Evolutionary conservation across 2,888 invertebrate genomes (phyloP).

Genomic region (Hirtodrosophila confusa): DNA sequence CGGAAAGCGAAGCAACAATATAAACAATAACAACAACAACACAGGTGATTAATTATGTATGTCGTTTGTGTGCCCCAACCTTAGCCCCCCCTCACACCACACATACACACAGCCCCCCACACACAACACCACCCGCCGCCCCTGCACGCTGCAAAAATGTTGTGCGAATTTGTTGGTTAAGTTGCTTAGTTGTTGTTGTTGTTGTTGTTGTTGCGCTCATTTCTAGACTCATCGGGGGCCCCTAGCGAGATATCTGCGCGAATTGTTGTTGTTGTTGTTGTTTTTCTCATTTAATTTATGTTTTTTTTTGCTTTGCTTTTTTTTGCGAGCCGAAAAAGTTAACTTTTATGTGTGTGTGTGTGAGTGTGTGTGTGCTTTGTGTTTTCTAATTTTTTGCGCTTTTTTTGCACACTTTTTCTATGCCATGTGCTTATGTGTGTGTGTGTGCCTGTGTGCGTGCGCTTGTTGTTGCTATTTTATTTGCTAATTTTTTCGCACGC

Average conservation of each 20-base stretch:
- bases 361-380: slow-evolving; percentile 52
- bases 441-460: slow-evolving; percentile 28
- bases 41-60: slow-evolving; percentile 57
- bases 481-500: slow-evolving; percentile 67
- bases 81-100: no score
- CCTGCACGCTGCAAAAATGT: slow-evolving; percentile 34
- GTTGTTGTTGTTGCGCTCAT: slow-evolving; percentile 49
- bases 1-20: slow-evolving; percentile 4
- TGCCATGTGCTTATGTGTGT: slow-evolving; percentile 52
- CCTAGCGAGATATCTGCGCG: slow-evolving; percentile 58
- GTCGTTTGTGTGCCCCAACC: slow-evolving; percentile 43
- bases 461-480: slow-evolving; percentile 52
- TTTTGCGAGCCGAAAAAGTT: slow-evolving; percentile 60
- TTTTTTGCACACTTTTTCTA: slow-evolving; percentile 62
- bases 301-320: slow-evolving; percentile 38
- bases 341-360: slow-evolving; percentile 50
- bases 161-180: slow-evolving; percentile 54
- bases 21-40: slow-evolving; percentile 19
- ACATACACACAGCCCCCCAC: neutral
- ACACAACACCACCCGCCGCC: neutral
- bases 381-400: slow-evolving; percentile 62
- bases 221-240: slow-evolving; percentile 54
- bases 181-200: slow-evolving; percentile 33
- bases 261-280: slow-evolving; percentile 29
- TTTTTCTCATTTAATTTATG: slow-evolving; percentile 66